phyloP scores from a whole-genome alignment of 2,113 vertebrate species.

The Bambusicola thoracicus region DNA sequence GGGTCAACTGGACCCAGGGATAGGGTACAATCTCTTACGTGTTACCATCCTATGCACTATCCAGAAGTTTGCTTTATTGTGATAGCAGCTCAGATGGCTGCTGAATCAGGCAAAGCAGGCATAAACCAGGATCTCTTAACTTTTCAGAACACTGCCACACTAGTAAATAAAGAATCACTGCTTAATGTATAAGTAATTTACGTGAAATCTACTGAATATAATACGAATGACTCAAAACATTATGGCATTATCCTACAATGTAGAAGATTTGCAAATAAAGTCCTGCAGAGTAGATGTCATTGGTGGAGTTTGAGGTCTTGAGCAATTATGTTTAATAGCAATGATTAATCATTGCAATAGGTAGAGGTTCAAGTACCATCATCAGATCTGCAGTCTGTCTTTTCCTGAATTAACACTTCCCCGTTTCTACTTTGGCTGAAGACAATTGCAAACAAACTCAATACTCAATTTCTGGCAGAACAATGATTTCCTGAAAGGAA shows the following conservation, averaged over 20 bases:
- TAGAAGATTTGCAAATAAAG: neutral
- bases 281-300: neutral
- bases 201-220: neutral
- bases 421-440: neutral
- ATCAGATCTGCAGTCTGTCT: neutral
- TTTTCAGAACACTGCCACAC: neutral
- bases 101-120: neutral
- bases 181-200: neutral
- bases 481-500: neutral
- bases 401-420: neutral
- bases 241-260: neutral
- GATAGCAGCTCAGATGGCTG: neutral
- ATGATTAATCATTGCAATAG: neutral
- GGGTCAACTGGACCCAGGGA: neutral
- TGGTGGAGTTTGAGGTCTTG: neutral
- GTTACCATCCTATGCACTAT: neutral
- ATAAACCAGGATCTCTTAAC: neutral
- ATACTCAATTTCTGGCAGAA: neutral
- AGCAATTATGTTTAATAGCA: neutral
- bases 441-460: neutral
- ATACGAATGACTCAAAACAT: neutral
- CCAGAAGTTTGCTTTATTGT: neutral
- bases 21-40: accelerated
- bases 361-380: neutral
- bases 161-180: neutral